Evolutionary conservation across 1,140 invertebrate genomes (phyloP), one percentile per base, ranked within the genome.

Genomic region (Vanessa tameamea): DNA sequence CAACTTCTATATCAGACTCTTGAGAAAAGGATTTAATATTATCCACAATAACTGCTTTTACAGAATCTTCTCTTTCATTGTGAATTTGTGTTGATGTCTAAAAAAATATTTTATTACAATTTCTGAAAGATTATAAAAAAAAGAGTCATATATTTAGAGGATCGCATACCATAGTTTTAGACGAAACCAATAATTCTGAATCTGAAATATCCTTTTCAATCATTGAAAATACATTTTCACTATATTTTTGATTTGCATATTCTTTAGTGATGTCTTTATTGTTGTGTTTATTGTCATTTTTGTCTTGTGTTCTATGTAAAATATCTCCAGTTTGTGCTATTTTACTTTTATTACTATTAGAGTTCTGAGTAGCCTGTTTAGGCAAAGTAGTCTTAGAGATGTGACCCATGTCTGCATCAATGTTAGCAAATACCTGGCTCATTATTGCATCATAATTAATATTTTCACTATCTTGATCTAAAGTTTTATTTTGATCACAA

Each of bases 141-240:
- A 43, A 43, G 7, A 43, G 8, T 43, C 7, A 43, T 43, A 43
- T 43, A 43, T 43, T 43, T 43, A 51, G 11, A n/a, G 48, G n/a
- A 51, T 51, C 14, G 20, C n/a, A 55, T 61, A 75, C 69, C 68
- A 71, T 67, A 67, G 47, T 47, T 31, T 55, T 67, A 26, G 37
- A 20, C 37, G 31, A 64, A 37, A 48, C 20, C 47, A 71, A 47
- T 63, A 71, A 48, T 64, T 76, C 64, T 16, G 69, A 68, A 37
- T 76, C 61, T 55, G 43, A 53, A 53, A 53, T 70, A 51, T 84
- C 80, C 61, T 85, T 85, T 69, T 88, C 88, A 48, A 82, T 37
- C 31, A 88, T 64, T 23, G 87, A 85, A 81, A 91, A 90, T 13
- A 90, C 50, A 79, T 88, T 91, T 82, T 90, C 88, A 79, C 88